These are phyloP conservation scores for Yasuhikotakia modesta DNA, from an alignment of 2,797 vertebrate species.

Conservation along the genomic window DNA sequence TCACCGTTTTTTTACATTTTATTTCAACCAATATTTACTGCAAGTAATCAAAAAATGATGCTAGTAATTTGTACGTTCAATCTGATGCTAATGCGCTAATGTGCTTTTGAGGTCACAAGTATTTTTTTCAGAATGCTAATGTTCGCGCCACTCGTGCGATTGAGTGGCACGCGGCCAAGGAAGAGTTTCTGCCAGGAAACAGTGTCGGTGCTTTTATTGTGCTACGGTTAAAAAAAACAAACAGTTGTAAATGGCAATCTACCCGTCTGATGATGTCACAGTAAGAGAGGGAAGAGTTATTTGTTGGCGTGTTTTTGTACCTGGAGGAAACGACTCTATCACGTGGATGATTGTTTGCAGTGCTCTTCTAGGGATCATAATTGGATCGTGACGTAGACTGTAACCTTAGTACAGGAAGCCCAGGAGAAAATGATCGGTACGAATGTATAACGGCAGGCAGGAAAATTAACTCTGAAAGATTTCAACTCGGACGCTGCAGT, in stretches of 20 bases:
- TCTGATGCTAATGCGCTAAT: slow-evolving; percentile 6
- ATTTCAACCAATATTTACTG: slow-evolving; percentile 11
- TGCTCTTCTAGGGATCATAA: slow-evolving; percentile 4
- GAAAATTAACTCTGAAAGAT: background rate
- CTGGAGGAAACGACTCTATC: background rate
- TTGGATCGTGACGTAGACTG: slow-evolving; percentile 12
- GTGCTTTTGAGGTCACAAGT: background rate
- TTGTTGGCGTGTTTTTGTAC: background rate
- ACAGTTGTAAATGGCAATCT: background rate
- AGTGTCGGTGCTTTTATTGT: slow-evolving; percentile 3
- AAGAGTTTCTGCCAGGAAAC: background rate
- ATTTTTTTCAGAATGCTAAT: slow-evolving; percentile 36
- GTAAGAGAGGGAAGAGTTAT: background rate
- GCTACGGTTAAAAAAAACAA: background rate
- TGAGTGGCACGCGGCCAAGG: background rate
- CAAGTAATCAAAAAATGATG: background rate
- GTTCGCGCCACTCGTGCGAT: slow-evolving; percentile 29
- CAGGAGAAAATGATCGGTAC: slow-evolving; percentile 2
- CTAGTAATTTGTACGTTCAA: background rate
- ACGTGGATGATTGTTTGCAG: background rate
- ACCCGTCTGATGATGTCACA: background rate
- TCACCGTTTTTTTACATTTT: slow-evolving; percentile 22
- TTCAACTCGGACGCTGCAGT: slow-evolving; percentile 2
- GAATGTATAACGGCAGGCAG: background rate
- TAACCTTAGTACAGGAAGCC: background rate